Evolutionary conservation across 2,113 vertebrate species (phyloP).

Genomic region (Ochotona princeps): DNA sequence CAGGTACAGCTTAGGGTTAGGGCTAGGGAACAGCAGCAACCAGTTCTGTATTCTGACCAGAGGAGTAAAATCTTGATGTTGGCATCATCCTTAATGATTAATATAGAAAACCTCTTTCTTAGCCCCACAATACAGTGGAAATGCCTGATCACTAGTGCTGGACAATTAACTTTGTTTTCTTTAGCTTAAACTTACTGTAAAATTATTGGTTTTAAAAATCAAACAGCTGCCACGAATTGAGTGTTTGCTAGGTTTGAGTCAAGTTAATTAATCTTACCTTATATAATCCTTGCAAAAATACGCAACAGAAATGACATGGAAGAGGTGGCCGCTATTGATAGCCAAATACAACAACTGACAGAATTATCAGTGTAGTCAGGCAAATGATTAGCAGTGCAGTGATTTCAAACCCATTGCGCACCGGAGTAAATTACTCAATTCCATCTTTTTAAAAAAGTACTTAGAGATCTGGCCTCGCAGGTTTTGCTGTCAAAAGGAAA

Average conservation of each 20-base stretch:
- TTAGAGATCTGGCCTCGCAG: constrained; percentile 20
- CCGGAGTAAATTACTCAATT: constrained; percentile 72
- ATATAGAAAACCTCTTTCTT: not conserved
- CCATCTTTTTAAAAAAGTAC: constrained; percentile 20
- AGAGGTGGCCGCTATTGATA: constrained; percentile 62
- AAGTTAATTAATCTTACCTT: constrained; percentile 57
- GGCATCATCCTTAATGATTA: constrained; percentile 29
- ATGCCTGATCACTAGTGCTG: not conserved
- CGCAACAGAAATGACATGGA: not conserved
- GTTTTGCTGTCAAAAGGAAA: constrained; percentile 41
- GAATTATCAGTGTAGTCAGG: constrained; percentile 63
- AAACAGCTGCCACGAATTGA: not conserved
- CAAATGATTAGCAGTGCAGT: constrained; percentile 59
- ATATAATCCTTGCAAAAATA: constrained; percentile 32
- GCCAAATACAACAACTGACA: constrained; percentile 65
- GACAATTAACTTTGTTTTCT: not conserved
- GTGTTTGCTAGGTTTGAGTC: not conserved
- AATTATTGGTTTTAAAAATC: constrained; percentile 48
- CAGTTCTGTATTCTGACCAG: constrained; percentile 19
- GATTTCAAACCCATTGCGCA: constrained; percentile 67
- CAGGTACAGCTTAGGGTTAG: not conserved
- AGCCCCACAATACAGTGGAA: not conserved
- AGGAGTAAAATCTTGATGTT: constrained; percentile 28
- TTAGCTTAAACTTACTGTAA: not conserved
- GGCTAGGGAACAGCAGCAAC: not conserved